Base-by-base conservation (phyloP, 92 coral and sea anemone species). In the Epizoanthus stellaris region DNA sequence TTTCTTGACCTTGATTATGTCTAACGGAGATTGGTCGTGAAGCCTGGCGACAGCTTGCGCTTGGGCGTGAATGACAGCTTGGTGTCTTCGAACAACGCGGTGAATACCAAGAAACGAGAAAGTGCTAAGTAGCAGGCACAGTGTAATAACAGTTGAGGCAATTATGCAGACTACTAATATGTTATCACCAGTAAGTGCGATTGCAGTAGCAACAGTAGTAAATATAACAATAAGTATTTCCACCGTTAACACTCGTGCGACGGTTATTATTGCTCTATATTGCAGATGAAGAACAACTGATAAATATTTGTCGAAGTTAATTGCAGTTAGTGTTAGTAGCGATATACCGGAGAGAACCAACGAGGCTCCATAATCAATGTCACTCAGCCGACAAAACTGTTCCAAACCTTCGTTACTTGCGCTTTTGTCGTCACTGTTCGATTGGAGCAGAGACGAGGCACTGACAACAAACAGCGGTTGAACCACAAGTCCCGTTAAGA, bases 31-130 rank as follows among this genome's bases (percentile, higher is more conserved):
- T 63, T 63, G 68, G 54, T 6, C 53, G 53, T 71, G 76, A 0
- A 71, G 30, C 5, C 76, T 71, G 76, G 76, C 76, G 19, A 14
- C 76, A 34, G 76, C 39, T 42, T 34, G 52, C 13, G 76, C 76
- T 40, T 71, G 76, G 76, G 12, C 76, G 11, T 34, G 54, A 71
- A 71, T 71, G 39, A 71, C 4, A 71, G 5, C 39, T 71, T 71
- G 76, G n/a, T 71, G 76, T 71, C 76, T 71, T 71, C 76, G 19
- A 7, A 71, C 76, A 4, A 71, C 76, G 38, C 76, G 76, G 15
- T 71, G 38, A 19, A 71, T 71, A 9, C 76, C 76, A 11, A 71
- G 12, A 71, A 38, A 38, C 23, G 76, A 34, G 39, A 71, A 9
- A 71, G 14, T 10, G 76, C 76, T 71, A 5, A 71, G 58, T 49